phyloP scores from a whole-genome alignment of 2,797 vertebrate genomes.

The Poecilia velifera region DNA sequence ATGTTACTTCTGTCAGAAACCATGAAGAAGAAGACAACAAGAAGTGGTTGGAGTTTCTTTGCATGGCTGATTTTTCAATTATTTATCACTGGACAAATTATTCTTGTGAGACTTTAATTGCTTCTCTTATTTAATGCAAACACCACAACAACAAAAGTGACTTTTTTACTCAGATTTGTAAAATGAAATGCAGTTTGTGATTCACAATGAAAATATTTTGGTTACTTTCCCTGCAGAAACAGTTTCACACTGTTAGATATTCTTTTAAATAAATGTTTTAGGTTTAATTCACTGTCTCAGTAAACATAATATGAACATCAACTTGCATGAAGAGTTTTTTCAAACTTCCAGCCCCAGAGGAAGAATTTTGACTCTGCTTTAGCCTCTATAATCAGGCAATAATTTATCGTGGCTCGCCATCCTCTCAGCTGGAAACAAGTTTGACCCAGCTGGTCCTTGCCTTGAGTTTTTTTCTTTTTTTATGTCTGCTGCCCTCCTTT shows the following conservation, averaged over 20 bases:
- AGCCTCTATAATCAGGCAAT: constrained; percentile 1
- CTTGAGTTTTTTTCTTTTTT: not conserved
- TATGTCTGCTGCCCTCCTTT: not conserved
- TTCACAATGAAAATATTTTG: not conserved
- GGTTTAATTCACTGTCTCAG: not conserved
- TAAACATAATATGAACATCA: not conserved
- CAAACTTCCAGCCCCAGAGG: not conserved
- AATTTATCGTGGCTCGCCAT: not conserved
- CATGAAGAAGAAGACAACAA: too few species aligned
- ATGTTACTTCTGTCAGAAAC: too few species aligned
- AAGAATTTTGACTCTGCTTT: not conserved
- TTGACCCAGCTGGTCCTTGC: constrained; percentile 3
- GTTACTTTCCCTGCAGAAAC: not conserved
- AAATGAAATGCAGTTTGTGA: not conserved
- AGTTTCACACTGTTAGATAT: not conserved
- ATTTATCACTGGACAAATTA: too few species aligned
- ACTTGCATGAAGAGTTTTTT: not conserved
- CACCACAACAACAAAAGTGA: too few species aligned
- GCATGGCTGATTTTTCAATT: too few species aligned
- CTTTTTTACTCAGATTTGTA: too few species aligned
- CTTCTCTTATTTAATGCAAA: too few species aligned
- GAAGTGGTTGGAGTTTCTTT: too few species aligned
- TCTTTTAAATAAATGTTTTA: not conserved
- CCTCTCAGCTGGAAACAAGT: constrained; percentile 10
- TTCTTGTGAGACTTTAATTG: too few species aligned